Evolutionary conservation across 2,797 vertebrate genomes (phyloP).

Genomic region (Hippoglossus hippoglossus): DNA sequence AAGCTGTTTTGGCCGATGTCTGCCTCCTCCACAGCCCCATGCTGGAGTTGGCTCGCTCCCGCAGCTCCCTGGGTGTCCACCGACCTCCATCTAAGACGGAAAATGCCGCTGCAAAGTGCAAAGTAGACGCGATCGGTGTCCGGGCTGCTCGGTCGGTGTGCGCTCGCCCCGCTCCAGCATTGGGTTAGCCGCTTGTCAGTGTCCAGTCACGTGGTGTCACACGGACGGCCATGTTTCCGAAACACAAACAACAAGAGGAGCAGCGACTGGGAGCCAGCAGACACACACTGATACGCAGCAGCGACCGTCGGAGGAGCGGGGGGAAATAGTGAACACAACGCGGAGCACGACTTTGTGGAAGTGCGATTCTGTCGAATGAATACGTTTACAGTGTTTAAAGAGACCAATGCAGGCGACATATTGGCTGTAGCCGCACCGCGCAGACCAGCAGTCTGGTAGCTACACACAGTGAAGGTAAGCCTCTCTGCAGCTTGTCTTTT

Average conservation of each 20-base stretch:
- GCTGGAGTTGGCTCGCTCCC: too few relatives aligned
- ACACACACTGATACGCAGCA: conserved; percentile 86
- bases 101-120: conserved; percentile 24
- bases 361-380: conserved; percentile 80
- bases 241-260: conserved; percentile 94
- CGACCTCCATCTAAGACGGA: too few relatives aligned
- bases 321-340: conserved; percentile 67
- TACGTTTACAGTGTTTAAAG: conserved; percentile 79
- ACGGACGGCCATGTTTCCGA: conserved; percentile 92
- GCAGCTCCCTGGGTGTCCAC: too few relatives aligned
- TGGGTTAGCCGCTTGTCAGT: conserved; percentile 76
- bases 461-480: conserved; percentile 84
- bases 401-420: conserved; percentile 77
- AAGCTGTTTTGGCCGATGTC: too few relatives aligned
- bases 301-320: conserved; percentile 82
- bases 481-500: conserved; percentile 69
- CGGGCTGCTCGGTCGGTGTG: conserved; percentile 63
- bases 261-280: conserved; percentile 80
- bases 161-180: conserved; percentile 69
- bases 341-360: conserved; percentile 75
- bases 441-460: conserved; percentile 75
- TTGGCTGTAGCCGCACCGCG: conserved; percentile 72
- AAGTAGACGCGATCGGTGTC: neutral
- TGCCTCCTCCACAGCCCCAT: too few relatives aligned
- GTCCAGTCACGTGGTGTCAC: conserved; percentile 80